Base-by-base conservation (phyloP, 2,113 vertebrate genomes). In the Megaleporinus macrocephalus region DNA sequence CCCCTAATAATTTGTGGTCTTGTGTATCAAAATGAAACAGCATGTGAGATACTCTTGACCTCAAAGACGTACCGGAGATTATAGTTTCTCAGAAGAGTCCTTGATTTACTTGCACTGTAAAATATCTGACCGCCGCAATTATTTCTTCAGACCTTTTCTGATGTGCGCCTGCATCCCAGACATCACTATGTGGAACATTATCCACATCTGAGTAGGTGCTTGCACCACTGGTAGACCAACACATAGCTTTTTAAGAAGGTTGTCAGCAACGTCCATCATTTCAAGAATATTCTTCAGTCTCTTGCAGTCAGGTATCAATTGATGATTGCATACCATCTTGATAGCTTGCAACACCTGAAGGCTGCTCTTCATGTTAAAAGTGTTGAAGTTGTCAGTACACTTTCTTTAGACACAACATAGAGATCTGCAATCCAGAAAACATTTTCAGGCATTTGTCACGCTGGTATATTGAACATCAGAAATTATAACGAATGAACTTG, bases 401-500 rank as follows among this genome's bases (percentile, higher is more conserved):
- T 62, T 69, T 61, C 53, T 72, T 73, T 24, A 14, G 16, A 73
- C 27, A 30, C 20, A 61, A 7, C 47, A 78, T 55, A 20, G 20
- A 41, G 13, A 55, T 20, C 11, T 33, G 27, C 47, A 69, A 69
- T 41, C 24, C 47, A 69, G 76, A 55, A 20, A 26, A 30, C 5
- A 12, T 74, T 30, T 55, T 26, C 72, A 55, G 49, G 15, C 63
- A 73, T 33, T 59, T 84, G 24, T 76, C 85, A 66, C 76, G 78
- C 29, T 86, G 78, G 79, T 82, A 69, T 62, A 0, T 82, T 49
- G 82, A 86, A 18, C 84, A 84, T 53, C 59, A 77, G 10, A 70
- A 80, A 59, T 84, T 61, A 47, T 88, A n/a, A n/a, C n/a, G n/a
- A n/a, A 71, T 15, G 24, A 86, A 65, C 68, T 87, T 20, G 27